Evolutionary conservation across 2,797 vertebrate species (phyloP).

Genomic region (Sebastes hubbsi): DNA sequence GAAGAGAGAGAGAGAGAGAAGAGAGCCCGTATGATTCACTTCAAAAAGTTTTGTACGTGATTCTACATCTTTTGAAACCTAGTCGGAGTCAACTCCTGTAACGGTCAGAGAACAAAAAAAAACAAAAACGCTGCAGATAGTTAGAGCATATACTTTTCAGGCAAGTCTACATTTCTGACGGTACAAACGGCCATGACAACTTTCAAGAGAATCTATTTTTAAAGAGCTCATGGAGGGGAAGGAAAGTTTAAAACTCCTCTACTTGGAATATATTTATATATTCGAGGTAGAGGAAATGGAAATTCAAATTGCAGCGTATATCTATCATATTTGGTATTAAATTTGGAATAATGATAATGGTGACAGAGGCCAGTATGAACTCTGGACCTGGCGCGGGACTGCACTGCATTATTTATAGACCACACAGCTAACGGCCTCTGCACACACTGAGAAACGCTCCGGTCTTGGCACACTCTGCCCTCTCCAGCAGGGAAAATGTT

Average conservation of each 20-base stretch:
- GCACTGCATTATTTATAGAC: slow-evolving; percentile 48
- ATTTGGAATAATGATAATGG: slow-evolving; percentile 52
- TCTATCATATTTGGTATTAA: slow-evolving; percentile 34
- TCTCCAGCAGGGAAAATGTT: neutral
- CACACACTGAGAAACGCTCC: neutral
- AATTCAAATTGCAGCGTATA: slow-evolving; percentile 37
- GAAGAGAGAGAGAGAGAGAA: neutral
- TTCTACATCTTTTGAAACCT: neutral
- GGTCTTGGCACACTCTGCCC: neutral
- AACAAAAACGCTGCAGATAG: slow-evolving; percentile 13
- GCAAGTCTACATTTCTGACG: slow-evolving; percentile 20
- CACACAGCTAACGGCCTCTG: neutral
- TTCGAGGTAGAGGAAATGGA: slow-evolving; percentile 48
- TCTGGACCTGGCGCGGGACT: slow-evolving; percentile 24
- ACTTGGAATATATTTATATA: neutral
- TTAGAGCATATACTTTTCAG: slow-evolving; percentile 25
- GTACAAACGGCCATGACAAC: slow-evolving; percentile 26
- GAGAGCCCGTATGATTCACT: neutral
- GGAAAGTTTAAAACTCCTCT: slow-evolving; percentile 5
- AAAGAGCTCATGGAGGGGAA: neutral
- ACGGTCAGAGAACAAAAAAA: neutral
- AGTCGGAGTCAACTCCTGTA: neutral
- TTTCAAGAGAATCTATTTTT: slow-evolving; percentile 41
- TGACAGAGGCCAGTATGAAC: slow-evolving; percentile 31
- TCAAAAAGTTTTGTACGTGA: neutral